Base-by-base conservation (phyloP, 2,888 invertebrate species). In the Zygogramma bicolorata region DNA sequence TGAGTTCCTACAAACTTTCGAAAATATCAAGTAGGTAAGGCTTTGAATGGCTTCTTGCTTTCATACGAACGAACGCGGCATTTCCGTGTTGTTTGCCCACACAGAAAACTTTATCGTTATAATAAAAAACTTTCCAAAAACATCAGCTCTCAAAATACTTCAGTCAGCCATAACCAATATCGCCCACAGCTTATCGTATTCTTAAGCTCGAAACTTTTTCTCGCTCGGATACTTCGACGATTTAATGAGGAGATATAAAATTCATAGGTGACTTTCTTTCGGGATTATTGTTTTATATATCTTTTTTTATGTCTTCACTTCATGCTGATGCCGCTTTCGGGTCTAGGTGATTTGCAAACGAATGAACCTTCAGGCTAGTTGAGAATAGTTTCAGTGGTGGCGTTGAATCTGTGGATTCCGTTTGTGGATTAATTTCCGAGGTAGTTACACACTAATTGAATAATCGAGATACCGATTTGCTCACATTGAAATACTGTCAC, bases 161-260 rank as follows among this genome's bases (percentile, higher is more conserved):
- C 15, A 7, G 10, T 46, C 3, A 18, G 3, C 20, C 10, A 7
- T 46, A 10, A 46, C 20, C 46, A 46, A 15, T 46, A 20, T 46
- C 20, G 3, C 46, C 15, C 8, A 20, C 1, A 22, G 18, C 46
- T 20, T 46, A 46, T 22, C 20, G 20, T 20, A 46, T 46, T 18
- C 20, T 1, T 15, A 18, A 46, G 2, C 20, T 46, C 13, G 20
- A 20, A 65, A 65, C 65, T 57, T 65, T 65, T 65, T 65, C 7
- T 25, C 13, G 57, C 25, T 57, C 10, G 20, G 15, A 46, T 20
- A 20, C 20, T 46, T 31, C 57, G 34, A 38, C 57, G 31, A 38
- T 38, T 31, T 65, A 22, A 65, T 57, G 40, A 34, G 53, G 25
- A 34, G 15, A 65, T 65, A 65, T 57, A 65, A 65, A 65, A 57